Percentiles rank a stretch among this genome's conserved stretches.
Evolutionary conservation across 2,888 invertebrate genomes (phyloP).

Genomic region (Gari tellinella): DNA sequence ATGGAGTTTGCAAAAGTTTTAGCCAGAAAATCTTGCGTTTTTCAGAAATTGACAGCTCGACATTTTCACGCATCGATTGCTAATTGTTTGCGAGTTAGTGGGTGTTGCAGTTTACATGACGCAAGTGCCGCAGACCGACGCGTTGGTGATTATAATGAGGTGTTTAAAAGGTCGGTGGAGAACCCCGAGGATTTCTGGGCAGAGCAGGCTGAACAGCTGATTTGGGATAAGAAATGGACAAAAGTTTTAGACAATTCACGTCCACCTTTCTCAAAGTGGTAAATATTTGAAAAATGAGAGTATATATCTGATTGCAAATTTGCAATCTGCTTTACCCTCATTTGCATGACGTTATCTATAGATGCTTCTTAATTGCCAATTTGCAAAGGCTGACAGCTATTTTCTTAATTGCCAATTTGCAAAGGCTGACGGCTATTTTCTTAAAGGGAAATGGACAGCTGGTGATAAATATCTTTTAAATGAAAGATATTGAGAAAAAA

Average conservation of each 20-base stretch:
- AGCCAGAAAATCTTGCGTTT: slow-evolving; percentile 9
- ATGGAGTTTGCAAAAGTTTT: no score
- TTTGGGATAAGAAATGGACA: slow-evolving; percentile 94
- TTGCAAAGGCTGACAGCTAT: no score
- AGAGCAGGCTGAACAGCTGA: slow-evolving; percentile 90
- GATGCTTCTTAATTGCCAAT: no score
- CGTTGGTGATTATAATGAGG: slow-evolving; percentile 65
- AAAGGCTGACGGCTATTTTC: no score
- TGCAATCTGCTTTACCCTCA: no score
- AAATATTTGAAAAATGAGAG: no score
- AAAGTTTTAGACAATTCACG: slow-evolving; percentile 93
- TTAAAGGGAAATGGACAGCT: no score
- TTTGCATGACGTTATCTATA: no score
- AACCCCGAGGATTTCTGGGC: slow-evolving; percentile 93
- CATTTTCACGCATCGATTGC: slow-evolving; percentile 42
- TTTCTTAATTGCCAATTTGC: no score
- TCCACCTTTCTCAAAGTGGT: slow-evolving; percentile 96
- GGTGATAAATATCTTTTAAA: no score
- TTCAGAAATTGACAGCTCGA: slow-evolving; percentile 24
- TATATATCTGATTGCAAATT: no score
- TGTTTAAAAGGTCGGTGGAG: slow-evolving; percentile 71
- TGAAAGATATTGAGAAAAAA: no score
- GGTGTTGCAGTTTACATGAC: slow-evolving; percentile 46
- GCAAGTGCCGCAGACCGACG: slow-evolving; percentile 1
- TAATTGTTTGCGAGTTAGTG: slow-evolving; percentile 32